Percentiles rank a stretch among this genome's conserved stretches.
These are phyloP conservation scores for Sitta carolinensis DNA, from an alignment of 2,797 vertebrate genomes.

Conservation along the genomic window DNA sequence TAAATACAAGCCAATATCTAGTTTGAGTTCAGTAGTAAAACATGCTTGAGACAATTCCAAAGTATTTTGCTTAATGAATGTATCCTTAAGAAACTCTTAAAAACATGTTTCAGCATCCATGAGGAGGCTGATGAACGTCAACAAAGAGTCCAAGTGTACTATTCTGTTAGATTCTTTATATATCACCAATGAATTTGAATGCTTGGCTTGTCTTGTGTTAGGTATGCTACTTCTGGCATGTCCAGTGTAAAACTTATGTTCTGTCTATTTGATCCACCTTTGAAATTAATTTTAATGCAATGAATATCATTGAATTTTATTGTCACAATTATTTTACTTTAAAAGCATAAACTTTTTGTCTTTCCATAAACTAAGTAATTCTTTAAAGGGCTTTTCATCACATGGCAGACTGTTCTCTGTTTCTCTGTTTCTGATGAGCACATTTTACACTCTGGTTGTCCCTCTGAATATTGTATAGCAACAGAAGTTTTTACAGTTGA, in stretches of 20 bases:
- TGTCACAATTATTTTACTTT: not conserved
- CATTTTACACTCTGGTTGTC: not conserved
- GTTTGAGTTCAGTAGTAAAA: not conserved
- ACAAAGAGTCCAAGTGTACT: accelerated
- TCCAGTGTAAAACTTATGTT: not conserved
- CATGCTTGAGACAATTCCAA: not conserved
- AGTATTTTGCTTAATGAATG: not conserved
- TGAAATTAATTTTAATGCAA: not conserved
- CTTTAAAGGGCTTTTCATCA: not conserved
- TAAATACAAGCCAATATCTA: not conserved
- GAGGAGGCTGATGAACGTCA: not conserved
- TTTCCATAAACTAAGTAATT: not conserved
- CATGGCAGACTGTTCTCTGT: not conserved
- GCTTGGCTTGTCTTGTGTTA: not conserved
- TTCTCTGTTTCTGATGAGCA: not conserved
- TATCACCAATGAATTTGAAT: not conserved
- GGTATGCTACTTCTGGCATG: not conserved
- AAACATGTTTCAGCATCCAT: not conserved
- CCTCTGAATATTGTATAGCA: not conserved
- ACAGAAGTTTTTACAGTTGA: not conserved
- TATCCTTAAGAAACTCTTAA: not conserved
- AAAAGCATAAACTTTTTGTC: not conserved
- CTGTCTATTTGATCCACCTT: not conserved
- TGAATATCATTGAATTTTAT: not conserved
- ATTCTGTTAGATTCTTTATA: not conserved